These are phyloP conservation scores for Ifrita kowaldi DNA, from an alignment of 2,113 vertebrate genomes.

Conservation along the genomic window DNA sequence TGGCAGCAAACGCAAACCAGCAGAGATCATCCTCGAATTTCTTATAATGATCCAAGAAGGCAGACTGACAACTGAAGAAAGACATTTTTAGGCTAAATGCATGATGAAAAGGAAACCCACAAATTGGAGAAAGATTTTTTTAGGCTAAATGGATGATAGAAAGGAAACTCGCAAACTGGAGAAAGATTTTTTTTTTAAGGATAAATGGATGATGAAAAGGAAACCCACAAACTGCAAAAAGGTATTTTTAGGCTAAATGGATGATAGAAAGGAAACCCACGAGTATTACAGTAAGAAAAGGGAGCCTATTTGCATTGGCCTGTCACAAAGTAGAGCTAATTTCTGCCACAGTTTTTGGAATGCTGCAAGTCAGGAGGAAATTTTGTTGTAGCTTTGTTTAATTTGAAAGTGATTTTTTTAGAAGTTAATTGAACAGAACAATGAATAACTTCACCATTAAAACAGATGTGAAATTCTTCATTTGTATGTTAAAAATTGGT, in stretches of 20 bases:
- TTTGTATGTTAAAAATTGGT: not conserved
- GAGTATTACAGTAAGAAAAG: not conserved
- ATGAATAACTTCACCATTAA: not conserved
- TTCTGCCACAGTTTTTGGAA: not conserved
- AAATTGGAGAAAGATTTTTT: not conserved
- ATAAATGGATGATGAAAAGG: conserved; percentile 2
- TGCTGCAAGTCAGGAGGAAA: not conserved
- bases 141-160: not conserved
- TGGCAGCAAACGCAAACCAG: not conserved
- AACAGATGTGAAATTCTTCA: not conserved
- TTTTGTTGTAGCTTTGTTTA: not conserved
- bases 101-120: not conserved
- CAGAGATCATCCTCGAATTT: not conserved
- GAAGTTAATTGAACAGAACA: not conserved
- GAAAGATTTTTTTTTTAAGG: not conserved
- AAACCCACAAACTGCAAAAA: not conserved
- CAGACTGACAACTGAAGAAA: not conserved
- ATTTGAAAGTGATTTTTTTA: not conserved
- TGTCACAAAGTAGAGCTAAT: not conserved
- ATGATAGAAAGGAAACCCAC: not conserved
- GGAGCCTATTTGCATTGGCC: not conserved
- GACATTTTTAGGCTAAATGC: not conserved
- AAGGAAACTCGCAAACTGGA: not conserved
- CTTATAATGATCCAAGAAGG: not conserved
- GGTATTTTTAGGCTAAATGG: conserved; percentile 1